phyloP scores from a whole-genome alignment of 2,113 vertebrate genomes.

The Poeciliopsis turrubarensis region DNA sequence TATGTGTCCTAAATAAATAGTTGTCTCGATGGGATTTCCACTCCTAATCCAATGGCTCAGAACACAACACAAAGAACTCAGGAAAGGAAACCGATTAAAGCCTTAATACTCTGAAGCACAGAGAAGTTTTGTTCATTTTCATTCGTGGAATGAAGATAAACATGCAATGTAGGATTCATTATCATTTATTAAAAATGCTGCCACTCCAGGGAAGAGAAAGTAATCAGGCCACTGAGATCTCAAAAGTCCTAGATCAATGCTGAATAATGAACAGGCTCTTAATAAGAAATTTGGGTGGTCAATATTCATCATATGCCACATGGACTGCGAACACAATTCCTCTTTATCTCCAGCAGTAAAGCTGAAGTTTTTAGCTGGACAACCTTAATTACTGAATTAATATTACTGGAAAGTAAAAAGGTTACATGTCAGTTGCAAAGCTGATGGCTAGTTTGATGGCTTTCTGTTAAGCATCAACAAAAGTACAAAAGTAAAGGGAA shows the following conservation, averaged over 20 bases:
- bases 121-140: not conserved
- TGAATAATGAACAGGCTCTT: conserved; percentile 7
- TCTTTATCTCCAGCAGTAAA: not conserved
- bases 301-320: not conserved
- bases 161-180: not conserved
- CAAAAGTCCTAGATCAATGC: not conserved
- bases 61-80: not conserved
- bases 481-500: too few species aligned
- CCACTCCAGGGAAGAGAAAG: not conserved
- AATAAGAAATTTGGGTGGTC: not conserved
- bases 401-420: not conserved
- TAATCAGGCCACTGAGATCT: not conserved
- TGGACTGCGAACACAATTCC: not conserved
- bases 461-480: not conserved
- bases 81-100: not conserved
- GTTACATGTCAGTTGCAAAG: not conserved
- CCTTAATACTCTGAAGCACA: not conserved
- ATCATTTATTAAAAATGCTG: not conserved
- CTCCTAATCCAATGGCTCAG: conserved; percentile 2
- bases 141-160: not conserved
- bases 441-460: not conserved
- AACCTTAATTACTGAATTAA: not conserved
- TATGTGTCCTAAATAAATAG: conserved; percentile 46
- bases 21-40: conserved; percentile 34
- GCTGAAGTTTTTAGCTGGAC: not conserved